These are phyloP conservation scores for Melanerpes aurifrons DNA, from an alignment of 2,113 vertebrate species.

Conservation along the genomic window DNA sequence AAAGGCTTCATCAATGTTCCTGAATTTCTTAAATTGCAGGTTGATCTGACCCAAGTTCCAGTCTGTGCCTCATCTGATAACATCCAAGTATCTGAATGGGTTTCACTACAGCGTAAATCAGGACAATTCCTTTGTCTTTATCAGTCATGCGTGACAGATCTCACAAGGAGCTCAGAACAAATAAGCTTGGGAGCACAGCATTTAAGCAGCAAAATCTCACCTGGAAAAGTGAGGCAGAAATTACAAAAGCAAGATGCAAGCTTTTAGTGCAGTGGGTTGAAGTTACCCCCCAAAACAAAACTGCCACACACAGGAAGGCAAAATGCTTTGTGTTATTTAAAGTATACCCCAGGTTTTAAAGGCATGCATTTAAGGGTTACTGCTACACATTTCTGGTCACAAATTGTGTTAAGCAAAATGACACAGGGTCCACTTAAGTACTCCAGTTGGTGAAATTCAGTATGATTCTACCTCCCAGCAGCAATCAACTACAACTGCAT, in stretches of 20 bases:
- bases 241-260: not conserved
- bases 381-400: not conserved
- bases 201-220: not conserved
- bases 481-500: slow-evolving; percentile 1
- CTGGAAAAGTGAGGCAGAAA: not conserved
- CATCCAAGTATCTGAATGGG: not conserved
- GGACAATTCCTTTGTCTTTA: not conserved
- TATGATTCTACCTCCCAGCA: not conserved
- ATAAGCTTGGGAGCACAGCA: not conserved
- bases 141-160: not conserved
- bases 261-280: not conserved
- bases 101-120: not conserved
- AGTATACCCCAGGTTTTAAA: not conserved
- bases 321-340: not conserved
- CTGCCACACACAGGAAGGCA: not conserved
- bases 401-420: not conserved
- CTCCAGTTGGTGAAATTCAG: not conserved
- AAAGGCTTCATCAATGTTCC: not conserved
- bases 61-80: not conserved
- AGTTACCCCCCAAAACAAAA: no score
- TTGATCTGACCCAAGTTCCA: not conserved
- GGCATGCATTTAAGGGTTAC: not conserved
- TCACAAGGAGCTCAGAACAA: not conserved
- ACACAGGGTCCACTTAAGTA: not conserved
- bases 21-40: not conserved